Evolutionary conservation across 2,113 vertebrate species (phyloP).

Genomic region (Poeciliopsis retropinna): DNA sequence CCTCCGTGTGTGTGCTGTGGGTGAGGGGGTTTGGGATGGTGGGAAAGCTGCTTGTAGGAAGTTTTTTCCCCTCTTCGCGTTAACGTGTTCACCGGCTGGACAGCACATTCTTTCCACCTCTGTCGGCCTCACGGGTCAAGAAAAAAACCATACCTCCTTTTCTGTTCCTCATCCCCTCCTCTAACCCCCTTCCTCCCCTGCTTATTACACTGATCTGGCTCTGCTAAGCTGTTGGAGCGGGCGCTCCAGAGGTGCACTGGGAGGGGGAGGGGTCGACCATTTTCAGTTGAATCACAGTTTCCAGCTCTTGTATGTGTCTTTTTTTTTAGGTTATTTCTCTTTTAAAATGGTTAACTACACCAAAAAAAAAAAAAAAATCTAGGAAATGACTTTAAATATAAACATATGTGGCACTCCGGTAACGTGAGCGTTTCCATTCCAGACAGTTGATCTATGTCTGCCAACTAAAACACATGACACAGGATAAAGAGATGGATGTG

Average conservation of each 20-base stretch:
- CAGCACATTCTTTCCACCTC: constrained; percentile 80
- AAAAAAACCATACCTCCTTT: constrained; percentile 62
- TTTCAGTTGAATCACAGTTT: constrained; percentile 74
- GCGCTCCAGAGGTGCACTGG: constrained; percentile 35
- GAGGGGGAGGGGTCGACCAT: constrained; percentile 15
- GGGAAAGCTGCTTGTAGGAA: constrained; percentile 71
- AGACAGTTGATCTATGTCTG: constrained; percentile 65
- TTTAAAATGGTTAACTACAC: constrained; percentile 19
- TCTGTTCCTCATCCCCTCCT: constrained; percentile 1
- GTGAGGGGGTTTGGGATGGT: constrained; percentile 46
- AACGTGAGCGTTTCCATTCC: constrained; percentile 72
- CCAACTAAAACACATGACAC: constrained; percentile 62
- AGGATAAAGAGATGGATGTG: constrained; percentile 54
- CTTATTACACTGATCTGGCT: constrained; percentile 50
- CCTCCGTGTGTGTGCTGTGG: constrained; percentile 49
- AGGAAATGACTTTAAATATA: constrained; percentile 66
- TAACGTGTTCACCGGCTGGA: constrained; percentile 80
- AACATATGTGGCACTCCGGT: constrained; percentile 68
- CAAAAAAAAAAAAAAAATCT: background rate
- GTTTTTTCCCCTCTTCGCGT: constrained; percentile 45
- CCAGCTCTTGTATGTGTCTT: constrained; percentile 43
- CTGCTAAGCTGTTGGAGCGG: constrained; percentile 42
- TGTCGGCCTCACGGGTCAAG: constrained; percentile 74
- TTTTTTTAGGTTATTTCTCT: constrained; percentile 57
- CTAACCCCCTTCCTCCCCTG: background rate